Conservation (phyloP, 64 coral and sea anemone species). For the Actinia equina region DNA sequence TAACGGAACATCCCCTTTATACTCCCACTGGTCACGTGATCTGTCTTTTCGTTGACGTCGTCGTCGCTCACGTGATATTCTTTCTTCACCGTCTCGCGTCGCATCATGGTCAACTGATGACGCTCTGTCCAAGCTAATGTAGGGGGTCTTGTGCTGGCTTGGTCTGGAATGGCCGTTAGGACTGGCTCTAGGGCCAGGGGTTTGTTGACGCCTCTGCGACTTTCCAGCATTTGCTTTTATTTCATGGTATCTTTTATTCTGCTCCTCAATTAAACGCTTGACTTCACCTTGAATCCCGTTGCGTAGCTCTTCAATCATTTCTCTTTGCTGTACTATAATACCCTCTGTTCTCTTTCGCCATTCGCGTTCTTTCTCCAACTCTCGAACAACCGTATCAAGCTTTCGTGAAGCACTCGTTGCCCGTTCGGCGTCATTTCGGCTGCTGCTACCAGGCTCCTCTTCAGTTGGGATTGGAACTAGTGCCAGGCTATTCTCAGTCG, state of each 20-base stretch:
- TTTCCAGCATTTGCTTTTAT: constrained; percentile 32
- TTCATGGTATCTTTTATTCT: constrained; percentile 68
- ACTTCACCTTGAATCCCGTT: constrained; percentile 56
- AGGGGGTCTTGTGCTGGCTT: constrained; percentile 51
- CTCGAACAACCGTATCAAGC: constrained; percentile 29
- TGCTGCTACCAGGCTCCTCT: not conserved
- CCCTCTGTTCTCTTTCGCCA: constrained; percentile 57
- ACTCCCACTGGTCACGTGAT: not conserved
- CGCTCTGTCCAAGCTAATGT: constrained; percentile 60
- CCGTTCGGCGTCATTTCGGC: not conserved
- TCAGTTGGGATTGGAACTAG: not conserved
- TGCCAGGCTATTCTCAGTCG: constrained; percentile 6
- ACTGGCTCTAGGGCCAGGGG: not conserved
- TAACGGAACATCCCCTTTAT: not conserved
- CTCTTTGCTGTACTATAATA: constrained; percentile 54
- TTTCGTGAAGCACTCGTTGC: not conserved
- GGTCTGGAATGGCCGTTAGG: not conserved
- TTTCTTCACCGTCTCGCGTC: constrained; percentile 30
- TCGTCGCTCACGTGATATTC: constrained; percentile 35
- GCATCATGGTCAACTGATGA: constrained; percentile 26
- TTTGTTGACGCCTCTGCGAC: not conserved
- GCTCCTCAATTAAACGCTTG: constrained; percentile 55
- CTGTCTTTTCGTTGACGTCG: not conserved
- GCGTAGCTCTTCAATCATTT: constrained; percentile 70
- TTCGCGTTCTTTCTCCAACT: constrained; percentile 69